These are phyloP conservation scores for Melangyna quadrimaculata DNA, from an alignment of 2,888 invertebrate genomes.

Conservation along the genomic window DNA sequence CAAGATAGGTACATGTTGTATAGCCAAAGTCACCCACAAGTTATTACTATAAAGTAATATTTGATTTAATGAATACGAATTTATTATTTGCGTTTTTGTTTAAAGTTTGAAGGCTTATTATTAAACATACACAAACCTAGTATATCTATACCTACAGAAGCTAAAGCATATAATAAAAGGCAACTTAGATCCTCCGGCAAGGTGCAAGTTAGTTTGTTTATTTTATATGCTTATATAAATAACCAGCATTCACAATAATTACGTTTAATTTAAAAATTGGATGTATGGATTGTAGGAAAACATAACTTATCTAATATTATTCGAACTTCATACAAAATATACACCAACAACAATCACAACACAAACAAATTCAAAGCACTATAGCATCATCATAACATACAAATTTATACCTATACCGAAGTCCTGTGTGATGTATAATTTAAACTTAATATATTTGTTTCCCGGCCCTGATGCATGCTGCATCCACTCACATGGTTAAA, in stretches of 20 bases:
- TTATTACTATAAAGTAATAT: background rate
- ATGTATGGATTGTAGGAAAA: background rate
- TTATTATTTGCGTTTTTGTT: background rate
- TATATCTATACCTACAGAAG: no score
- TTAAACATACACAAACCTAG: background rate
- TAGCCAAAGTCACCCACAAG: background rate
- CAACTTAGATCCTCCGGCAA: background rate
- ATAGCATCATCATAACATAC: background rate
- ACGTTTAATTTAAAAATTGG: background rate
- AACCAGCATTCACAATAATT: background rate
- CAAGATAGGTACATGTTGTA: no score
- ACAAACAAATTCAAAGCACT: background rate
- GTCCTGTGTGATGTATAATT: conserved; percentile 4
- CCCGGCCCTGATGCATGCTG: background rate
- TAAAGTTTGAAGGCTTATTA: background rate
- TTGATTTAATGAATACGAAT: conserved; percentile 3
- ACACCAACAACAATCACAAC: background rate
- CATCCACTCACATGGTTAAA: conserved; percentile 13
- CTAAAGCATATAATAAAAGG: no score
- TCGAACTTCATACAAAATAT: background rate
- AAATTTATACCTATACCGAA: background rate
- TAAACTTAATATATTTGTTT: conserved; percentile 15
- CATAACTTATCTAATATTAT: background rate
- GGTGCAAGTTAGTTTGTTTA: background rate
- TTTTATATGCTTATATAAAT: background rate